These are phyloP conservation scores for Strix aluco DNA, from an alignment of 2,113 vertebrate genomes.

Conservation along the genomic window DNA sequence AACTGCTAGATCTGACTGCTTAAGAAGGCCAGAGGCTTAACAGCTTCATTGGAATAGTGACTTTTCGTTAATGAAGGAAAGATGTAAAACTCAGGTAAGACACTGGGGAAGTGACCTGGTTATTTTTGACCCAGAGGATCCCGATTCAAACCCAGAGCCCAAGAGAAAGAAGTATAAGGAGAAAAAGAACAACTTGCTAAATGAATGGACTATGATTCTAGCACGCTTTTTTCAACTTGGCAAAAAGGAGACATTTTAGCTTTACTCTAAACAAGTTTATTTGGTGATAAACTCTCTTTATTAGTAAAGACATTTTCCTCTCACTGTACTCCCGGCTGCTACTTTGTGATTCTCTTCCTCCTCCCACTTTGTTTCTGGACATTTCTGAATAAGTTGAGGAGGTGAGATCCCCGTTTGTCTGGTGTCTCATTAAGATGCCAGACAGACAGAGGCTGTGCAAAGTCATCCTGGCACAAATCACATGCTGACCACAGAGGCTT, in stretches of 20 bases:
- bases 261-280: neutral
- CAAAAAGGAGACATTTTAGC: neutral
- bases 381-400: neutral
- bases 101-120: neutral
- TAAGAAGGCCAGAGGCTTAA: neutral
- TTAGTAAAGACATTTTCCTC: neutral
- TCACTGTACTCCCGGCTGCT: neutral
- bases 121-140: neutral
- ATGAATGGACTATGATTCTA: neutral
- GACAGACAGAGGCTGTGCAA: neutral
- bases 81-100: neutral
- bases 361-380: neutral
- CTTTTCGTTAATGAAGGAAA: neutral
- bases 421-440: neutral
- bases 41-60: neutral
- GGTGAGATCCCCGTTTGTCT: neutral
- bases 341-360: neutral
- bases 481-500: rapidly evolving
- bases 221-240: neutral
- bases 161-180: neutral
- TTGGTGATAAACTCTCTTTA: neutral
- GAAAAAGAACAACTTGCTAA: neutral
- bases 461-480: neutral
- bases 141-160: neutral
- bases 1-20: neutral